Percentiles rank a stretch among this genome's conserved stretches.
Evolutionary conservation across 2,888 invertebrate species (phyloP).

Genomic region (Acholoe squamosa): DNA sequence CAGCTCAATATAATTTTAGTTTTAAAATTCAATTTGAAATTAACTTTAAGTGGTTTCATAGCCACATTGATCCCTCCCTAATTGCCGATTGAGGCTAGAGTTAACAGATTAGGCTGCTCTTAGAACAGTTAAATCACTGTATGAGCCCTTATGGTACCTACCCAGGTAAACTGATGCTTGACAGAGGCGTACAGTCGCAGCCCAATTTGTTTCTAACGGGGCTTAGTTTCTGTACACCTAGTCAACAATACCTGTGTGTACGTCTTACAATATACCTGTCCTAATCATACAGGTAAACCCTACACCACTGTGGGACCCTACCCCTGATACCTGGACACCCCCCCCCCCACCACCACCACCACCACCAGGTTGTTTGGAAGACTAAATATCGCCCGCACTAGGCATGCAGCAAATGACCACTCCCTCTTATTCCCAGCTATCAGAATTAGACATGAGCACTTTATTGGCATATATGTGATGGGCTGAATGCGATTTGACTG

Average conservation of each 20-base stretch:
- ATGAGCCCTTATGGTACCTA: no score
- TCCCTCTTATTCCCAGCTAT: no score
- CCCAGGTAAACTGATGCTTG: background rate
- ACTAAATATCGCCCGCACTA: no score
- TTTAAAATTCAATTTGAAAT: no score
- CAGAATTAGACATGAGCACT: no score
- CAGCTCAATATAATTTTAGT: no score
- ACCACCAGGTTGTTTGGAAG: no score
- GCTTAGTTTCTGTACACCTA: background rate
- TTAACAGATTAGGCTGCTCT: no score
- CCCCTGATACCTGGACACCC: background rate
- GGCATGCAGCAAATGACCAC: no score
- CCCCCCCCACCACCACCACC: no score
- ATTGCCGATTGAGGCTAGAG: background rate
- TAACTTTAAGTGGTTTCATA: background rate
- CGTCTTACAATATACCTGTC: background rate
- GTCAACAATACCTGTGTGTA: slow-evolving; percentile 10
- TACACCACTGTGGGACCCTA: background rate
- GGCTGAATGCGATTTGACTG: background rate
- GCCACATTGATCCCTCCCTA: background rate
- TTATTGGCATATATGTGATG: no score
- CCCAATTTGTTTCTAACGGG: background rate
- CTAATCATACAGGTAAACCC: slow-evolving; percentile 17
- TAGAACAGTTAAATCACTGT: no score
- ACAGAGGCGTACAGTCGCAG: background rate